phyloP scores from a whole-genome alignment of 2,113 vertebrate genomes.

The Litocranius walleri region DNA sequence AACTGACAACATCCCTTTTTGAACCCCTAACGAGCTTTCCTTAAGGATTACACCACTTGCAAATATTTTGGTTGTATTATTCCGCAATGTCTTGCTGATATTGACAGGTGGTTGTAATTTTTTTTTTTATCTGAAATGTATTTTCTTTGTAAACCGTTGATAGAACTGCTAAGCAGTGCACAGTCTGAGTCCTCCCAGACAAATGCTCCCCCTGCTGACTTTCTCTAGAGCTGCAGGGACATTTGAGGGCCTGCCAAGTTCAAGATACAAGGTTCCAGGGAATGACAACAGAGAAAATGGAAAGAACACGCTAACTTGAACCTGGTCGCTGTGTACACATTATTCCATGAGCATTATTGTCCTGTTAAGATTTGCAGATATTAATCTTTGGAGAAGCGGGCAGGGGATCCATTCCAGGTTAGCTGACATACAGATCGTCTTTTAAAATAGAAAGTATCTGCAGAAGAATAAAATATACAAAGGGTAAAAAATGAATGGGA shows the following conservation, averaged over 20 bases:
- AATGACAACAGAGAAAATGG: slow-evolving; percentile 15
- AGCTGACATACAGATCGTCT: slow-evolving; percentile 66
- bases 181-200: slow-evolving; percentile 73
- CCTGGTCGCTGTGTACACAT: slow-evolving; percentile 53
- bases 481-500: slow-evolving; percentile 43
- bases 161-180: slow-evolving; percentile 64
- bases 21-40: neutral
- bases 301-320: slow-evolving; percentile 52
- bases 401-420: slow-evolving; percentile 54
- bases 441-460: slow-evolving; percentile 51
- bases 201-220: slow-evolving; percentile 80
- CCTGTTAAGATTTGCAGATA: slow-evolving; percentile 65
- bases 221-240: slow-evolving; percentile 76
- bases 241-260: slow-evolving; percentile 72
- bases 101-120: neutral
- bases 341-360: slow-evolving; percentile 67
- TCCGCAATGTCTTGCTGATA: neutral
- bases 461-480: slow-evolving; percentile 50
- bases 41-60: neutral
- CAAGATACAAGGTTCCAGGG: neutral
- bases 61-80: slow-evolving; percentile 5
- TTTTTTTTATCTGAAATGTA: neutral
- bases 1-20: neutral
- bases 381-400: slow-evolving; percentile 36
- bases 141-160: slow-evolving; percentile 68